Evolutionary conservation across 2,113 vertebrate species (phyloP).

Genomic region (Forbesichthys papilliferus): DNA sequence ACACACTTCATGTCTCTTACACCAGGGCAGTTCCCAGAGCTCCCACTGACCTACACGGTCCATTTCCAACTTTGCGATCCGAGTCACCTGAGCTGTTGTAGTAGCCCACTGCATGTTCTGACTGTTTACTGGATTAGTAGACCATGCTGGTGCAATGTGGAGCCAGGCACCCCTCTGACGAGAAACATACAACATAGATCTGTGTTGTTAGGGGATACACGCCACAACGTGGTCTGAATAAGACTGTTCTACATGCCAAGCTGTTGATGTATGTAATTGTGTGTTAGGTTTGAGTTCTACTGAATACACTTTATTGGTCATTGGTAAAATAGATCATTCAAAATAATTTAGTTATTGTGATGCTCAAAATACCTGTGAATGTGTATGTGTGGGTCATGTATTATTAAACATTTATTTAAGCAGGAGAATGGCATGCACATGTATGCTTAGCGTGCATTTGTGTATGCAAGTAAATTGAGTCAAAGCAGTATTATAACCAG

Average conservation of each 20-base stretch:
- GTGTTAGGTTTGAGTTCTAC: no score
- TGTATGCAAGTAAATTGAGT: neutral
- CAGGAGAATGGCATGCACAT: neutral
- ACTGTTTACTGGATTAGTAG: slow-evolving; percentile 26
- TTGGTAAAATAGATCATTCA: no score
- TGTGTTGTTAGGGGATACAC: no score
- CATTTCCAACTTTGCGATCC: slow-evolving; percentile 25
- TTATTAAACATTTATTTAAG: no score
- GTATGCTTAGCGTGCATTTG: neutral
- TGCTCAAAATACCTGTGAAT: neutral
- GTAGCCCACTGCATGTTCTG: slow-evolving; percentile 3
- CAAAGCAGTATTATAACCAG: neutral
- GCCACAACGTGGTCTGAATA: no score
- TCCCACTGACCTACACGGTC: neutral
- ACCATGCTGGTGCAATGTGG: slow-evolving; percentile 10
- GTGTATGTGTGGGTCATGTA: neutral
- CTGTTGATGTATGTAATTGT: no score
- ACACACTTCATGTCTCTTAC: slow-evolving; percentile 10
- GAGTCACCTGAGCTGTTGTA: slow-evolving; percentile 30
- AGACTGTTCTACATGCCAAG: no score
- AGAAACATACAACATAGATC: no score
- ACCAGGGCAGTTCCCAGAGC: slow-evolving; percentile 4
- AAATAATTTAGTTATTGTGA: neutral
- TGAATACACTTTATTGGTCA: no score
- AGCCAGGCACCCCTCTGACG: neutral